Conservation (phyloP, 23 tunicate genomes). For the Styela plicata region DNA sequence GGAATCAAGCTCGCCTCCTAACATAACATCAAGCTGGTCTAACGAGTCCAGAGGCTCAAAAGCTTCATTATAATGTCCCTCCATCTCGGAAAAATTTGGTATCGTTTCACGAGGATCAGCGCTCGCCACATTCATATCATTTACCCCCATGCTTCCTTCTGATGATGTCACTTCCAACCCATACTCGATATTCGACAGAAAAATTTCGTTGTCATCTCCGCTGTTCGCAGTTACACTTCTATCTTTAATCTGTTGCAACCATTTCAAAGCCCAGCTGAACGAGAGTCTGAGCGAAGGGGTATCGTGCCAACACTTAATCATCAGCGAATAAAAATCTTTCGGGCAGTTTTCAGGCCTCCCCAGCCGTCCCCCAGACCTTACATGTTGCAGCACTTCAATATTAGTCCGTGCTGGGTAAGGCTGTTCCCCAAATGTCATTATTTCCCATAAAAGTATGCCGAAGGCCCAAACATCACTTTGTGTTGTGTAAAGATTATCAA, state of each 20-base stretch:
- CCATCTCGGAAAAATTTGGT: neutral
- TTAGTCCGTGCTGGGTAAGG: constrained; percentile 46
- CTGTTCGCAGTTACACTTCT: neutral
- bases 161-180: too few relatives aligned
- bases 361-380: constrained; percentile 51
- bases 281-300: constrained; percentile 53
- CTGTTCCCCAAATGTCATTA: constrained; percentile 57
- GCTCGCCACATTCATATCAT: too few relatives aligned
- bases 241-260: constrained; percentile 28
- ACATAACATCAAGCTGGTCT: too few relatives aligned
- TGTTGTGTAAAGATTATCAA: constrained; percentile 40
- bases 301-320: constrained; percentile 60
- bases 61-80: neutral
- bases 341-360: constrained; percentile 52
- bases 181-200: neutral
- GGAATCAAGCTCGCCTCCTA: neutral
- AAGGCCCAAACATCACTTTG: constrained; percentile 87
- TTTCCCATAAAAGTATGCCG: constrained; percentile 73
- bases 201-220: neutral
- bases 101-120: too few relatives aligned
- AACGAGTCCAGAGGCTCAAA: neutral
- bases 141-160: neutral
- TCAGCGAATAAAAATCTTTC: constrained; percentile 49
- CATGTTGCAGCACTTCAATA: constrained; percentile 42
- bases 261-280: constrained; percentile 38